Evolutionary conservation across 2,888 invertebrate species (phyloP).

Genomic region (Xylophagus ater): DNA sequence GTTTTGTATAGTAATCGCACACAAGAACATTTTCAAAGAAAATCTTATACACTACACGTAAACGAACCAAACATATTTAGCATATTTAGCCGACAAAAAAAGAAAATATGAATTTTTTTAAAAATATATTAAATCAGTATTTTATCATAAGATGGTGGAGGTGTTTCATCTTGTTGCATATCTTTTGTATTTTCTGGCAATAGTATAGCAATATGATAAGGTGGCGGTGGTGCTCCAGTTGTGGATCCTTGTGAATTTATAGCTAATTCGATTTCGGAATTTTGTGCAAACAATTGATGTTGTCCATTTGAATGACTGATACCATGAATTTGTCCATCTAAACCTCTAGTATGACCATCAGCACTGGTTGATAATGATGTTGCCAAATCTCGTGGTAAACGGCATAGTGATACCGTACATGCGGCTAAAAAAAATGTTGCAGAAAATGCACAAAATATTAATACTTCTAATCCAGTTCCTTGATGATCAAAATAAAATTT

Average conservation of each 20-base stretch:
- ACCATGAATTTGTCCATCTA: conserved; percentile 16
- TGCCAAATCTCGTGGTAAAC: conserved; percentile 38
- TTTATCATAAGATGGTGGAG: conserved; percentile 66
- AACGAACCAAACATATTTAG: too few species aligned
- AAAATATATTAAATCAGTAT: conserved; percentile 62
- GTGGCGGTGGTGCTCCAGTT: conserved; percentile 49
- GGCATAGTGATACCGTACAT: conserved; percentile 52
- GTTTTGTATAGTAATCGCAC: too few species aligned
- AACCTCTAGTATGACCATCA: conserved; percentile 16
- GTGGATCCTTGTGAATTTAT: conserved; percentile 18
- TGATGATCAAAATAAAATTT: conserved; percentile 63
- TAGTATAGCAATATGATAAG: conserved; percentile 72
- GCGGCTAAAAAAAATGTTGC: conserved; percentile 52
- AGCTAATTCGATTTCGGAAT: conserved; percentile 12
- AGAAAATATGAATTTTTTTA: too few species aligned
- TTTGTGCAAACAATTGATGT: conserved; percentile 12
- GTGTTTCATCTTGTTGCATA: conserved; percentile 42
- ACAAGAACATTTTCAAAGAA: too few species aligned
- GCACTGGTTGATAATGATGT: conserved; percentile 36
- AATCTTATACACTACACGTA: too few species aligned
- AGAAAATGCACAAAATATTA: conserved; percentile 52
- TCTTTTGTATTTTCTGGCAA: conserved; percentile 46
- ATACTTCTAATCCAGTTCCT: conserved; percentile 47
- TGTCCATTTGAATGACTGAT: conserved; percentile 9
- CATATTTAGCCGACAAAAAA: background rate